Percentiles rank a stretch among this genome's conserved stretches.
Conservation (phyloP, 2,113 vertebrate species). For the Notarius lentiginosus region DNA sequence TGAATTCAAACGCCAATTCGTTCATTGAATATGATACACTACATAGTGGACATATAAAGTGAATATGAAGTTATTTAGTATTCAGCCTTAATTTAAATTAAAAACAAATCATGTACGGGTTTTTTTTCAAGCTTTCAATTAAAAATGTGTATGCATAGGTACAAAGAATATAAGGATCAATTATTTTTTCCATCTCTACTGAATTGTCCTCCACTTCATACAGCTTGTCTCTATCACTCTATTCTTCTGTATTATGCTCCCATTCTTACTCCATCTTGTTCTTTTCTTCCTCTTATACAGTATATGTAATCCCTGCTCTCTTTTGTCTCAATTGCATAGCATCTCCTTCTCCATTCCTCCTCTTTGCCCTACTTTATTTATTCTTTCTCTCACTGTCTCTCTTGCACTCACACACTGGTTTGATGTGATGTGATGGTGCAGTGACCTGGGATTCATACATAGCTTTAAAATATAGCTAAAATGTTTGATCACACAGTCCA, state of each 20-base stretch:
- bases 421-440: conserved; percentile 41
- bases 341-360: background rate
- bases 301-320: background rate
- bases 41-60: background rate
- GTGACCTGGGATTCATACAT: conserved; percentile 39
- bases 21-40: background rate
- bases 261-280: background rate
- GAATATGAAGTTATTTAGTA: background rate
- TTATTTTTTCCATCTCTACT: background rate
- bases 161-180: background rate
- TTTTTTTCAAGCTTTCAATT: background rate
- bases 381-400: conserved; percentile 6
- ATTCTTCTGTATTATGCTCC: background rate
- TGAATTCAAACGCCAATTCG: background rate
- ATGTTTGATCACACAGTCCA: conserved; percentile 43
- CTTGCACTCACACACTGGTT: conserved; percentile 4
- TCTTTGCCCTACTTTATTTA: background rate
- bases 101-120: background rate
- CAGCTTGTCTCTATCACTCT: background rate
- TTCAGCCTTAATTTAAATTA: background rate
- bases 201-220: background rate
- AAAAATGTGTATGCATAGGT: background rate
- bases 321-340: background rate
- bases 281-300: background rate
- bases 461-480: conserved; percentile 47